phyloP scores from a whole-genome alignment of 2,113 vertebrate species.

The Colinus virginianus region DNA sequence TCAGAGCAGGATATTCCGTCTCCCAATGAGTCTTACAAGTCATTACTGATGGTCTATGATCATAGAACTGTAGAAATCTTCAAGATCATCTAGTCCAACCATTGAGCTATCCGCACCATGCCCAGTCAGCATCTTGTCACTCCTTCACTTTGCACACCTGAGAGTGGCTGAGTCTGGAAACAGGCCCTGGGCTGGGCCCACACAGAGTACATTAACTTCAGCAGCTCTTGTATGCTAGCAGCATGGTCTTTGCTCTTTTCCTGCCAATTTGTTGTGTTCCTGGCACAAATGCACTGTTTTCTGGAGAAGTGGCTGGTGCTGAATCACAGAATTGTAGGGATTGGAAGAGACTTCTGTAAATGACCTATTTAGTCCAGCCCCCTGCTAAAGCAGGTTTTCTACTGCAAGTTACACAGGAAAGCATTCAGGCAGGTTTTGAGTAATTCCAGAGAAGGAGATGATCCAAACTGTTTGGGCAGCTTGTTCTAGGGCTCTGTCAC shows the following conservation, averaged over 20 bases:
- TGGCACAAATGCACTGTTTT: background rate
- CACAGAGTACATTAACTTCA: background rate
- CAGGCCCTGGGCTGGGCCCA: too few species aligned
- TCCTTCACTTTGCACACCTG: background rate
- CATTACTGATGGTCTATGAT: background rate
- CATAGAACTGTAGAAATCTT: too few species aligned
- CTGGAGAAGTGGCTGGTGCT: background rate
- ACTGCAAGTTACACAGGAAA: background rate
- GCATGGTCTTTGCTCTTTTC: background rate
- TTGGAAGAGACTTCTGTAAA: background rate
- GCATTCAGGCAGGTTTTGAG: background rate
- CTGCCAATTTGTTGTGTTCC: background rate
- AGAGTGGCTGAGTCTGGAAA: background rate
- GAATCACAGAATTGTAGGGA: background rate
- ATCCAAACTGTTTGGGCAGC: too few species aligned
- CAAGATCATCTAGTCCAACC: too few species aligned
- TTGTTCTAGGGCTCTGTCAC: too few species aligned
- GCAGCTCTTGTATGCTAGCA: accelerated
- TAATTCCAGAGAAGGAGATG: background rate
- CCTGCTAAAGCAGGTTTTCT: background rate
- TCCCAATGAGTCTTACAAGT: background rate
- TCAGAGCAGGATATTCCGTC: background rate
- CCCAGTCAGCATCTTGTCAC: too few species aligned
- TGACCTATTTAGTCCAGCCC: background rate
- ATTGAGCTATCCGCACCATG: too few species aligned